phyloP scores from a whole-genome alignment of 2,113 vertebrate genomes.

The Syngnathus scovelli region DNA sequence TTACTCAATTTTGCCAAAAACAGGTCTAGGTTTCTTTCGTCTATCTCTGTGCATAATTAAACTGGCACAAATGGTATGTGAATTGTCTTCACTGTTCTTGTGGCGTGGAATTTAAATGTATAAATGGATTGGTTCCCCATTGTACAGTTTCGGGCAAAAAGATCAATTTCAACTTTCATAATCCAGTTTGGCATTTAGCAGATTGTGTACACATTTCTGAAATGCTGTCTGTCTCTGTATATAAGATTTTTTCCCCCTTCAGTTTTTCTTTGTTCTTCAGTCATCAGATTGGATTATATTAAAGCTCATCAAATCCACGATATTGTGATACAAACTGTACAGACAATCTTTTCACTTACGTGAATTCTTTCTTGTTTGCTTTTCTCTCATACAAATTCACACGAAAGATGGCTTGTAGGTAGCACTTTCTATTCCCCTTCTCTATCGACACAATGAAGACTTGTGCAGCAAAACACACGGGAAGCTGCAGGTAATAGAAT shows the following conservation, averaged over 20 bases:
- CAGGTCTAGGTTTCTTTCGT: neutral
- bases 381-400: conserved; percentile 41
- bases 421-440: conserved; percentile 27
- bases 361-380: conserved; percentile 38
- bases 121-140: conserved; percentile 66
- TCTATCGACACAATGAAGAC: conserved; percentile 23
- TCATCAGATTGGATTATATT: conserved; percentile 54
- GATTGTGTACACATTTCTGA: conserved; percentile 70
- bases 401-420: conserved; percentile 26
- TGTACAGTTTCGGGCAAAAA: conserved; percentile 64
- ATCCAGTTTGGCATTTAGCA: conserved; percentile 63
- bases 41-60: conserved; percentile 33
- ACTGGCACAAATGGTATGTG: conserved; percentile 57
- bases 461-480: conserved; percentile 30
- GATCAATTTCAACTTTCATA: conserved; percentile 73
- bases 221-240: conserved; percentile 66
- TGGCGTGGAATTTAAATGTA: conserved; percentile 68
- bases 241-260: conserved; percentile 41
- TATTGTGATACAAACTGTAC: conserved; percentile 49
- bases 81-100: conserved; percentile 62
- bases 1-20: neutral
- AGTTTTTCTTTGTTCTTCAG: conserved; percentile 53
- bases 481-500: conserved; percentile 22
- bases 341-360: conserved; percentile 54
- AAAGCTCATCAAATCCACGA: conserved; percentile 54